Evolutionary conservation across 2,113 vertebrate species (phyloP), one percentile per base, ranked within the genome.

Genomic region (Siphamia tubifer): DNA sequence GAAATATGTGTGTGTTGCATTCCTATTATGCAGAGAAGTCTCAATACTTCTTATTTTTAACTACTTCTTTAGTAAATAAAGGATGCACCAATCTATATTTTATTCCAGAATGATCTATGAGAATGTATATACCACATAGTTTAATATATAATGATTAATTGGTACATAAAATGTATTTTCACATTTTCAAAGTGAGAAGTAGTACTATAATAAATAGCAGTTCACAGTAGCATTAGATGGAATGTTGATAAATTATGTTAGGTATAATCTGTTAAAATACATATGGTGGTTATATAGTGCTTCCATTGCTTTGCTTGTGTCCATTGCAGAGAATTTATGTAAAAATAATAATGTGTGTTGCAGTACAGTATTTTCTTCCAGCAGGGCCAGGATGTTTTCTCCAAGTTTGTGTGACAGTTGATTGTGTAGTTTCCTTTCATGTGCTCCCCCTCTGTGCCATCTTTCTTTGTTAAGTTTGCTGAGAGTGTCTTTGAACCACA

Each of bases 391-490:
- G 78, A 71, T 83, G 80, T 83, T 90, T 84, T 77, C 64, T 64
- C 69, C 65, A 71, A 83, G 54, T 84, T 83, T 79, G 78, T 82
- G 66, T 88, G 87, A 87, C 85, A 88, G 79, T 61, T 82, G 82
- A 87, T 84, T 77, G 81, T 83, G 81, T 79, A 32, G 68, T 61
- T 85, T 62, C 44, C 63, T 86, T 90, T 87, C 72, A 83, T 86
- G 75, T 48, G 49, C 64, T 75, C 72, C 58, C 86, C 86, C 83
- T 82, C 85, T 84, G 80, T 58, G 85, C 62, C 71, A 82, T 79
- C 82, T 75, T 64, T 82, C 81, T 85, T 87, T 90, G 85, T 89
- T 87, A 85, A 78, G 82, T 89, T 89, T 83, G 71, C 79, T 43
- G 77, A 80, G 72, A 79, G 77, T 69, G 75, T 71, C 80, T 90